Conservation (phyloP, 2,797 vertebrate species). For the Sebastolobus altivelis region DNA sequence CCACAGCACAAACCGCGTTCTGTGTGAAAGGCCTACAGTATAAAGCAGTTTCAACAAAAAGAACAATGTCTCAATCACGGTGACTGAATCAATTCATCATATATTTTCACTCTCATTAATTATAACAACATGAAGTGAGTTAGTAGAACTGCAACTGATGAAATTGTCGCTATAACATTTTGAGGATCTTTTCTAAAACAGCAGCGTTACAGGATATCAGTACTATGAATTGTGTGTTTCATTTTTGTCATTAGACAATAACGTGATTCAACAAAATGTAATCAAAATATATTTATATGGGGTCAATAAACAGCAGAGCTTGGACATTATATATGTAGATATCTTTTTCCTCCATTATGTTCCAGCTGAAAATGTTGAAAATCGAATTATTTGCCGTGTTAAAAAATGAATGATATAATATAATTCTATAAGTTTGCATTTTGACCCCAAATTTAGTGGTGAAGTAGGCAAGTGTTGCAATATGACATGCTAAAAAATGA, state of each 20-base stretch:
- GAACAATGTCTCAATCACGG: background rate
- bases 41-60: background rate
- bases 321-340: background rate
- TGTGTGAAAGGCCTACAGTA: too few species aligned
- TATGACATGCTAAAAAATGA: background rate
- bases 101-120: background rate
- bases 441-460: background rate
- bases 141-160: background rate
- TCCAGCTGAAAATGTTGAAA: too few species aligned
- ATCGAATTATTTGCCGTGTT: fast-evolving
- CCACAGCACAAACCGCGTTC: fast-evolving
- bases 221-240: background rate
- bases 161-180: background rate
- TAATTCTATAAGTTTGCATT: background rate
- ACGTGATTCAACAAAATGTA: background rate
- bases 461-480: background rate
- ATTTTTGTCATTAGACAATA: background rate
- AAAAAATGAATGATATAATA: background rate
- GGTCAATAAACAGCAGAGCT: background rate
- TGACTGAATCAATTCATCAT: background rate
- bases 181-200: background rate
- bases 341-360: background rate
- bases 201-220: background rate
- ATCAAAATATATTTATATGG: background rate
- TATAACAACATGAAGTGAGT: background rate